Evolutionary conservation across 2,113 vertebrate genomes (phyloP).

Genomic region (Donacobius atricapilla): DNA sequence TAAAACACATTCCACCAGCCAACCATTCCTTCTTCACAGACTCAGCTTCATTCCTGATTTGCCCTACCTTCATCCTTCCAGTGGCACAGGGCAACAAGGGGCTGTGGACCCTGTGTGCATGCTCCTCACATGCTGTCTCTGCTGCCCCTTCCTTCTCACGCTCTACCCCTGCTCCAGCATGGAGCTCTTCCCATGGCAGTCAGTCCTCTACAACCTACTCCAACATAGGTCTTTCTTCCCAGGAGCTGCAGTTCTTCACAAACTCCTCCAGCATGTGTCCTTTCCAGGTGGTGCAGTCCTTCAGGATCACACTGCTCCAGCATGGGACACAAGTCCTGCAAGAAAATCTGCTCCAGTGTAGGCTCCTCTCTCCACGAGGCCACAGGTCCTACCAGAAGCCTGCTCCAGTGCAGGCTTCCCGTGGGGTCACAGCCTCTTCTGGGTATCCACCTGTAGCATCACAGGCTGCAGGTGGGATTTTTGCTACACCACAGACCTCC

Average conservation of each 20-base stretch:
- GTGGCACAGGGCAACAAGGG: rapidly evolving
- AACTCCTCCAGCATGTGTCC: neutral
- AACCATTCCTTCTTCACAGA: neutral
- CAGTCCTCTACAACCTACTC: neutral
- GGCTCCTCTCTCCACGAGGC: neutral
- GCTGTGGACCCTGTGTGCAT: neutral
- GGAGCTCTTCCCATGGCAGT: too few relatives aligned
- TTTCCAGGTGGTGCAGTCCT: neutral
- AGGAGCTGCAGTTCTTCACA: neutral
- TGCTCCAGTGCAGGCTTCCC: neutral
- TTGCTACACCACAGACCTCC: neutral
- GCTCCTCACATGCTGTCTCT: rapidly evolving
- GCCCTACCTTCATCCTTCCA: rapidly evolving
- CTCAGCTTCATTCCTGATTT: neutral
- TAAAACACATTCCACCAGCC: neutral
- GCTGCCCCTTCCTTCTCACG: neutral
- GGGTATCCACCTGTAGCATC: rapidly evolving
- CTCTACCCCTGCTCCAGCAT: neutral
- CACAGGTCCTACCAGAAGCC: neutral
- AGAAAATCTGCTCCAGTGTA: neutral
- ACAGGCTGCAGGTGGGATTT: rapidly evolving
- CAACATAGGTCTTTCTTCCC: neutral
- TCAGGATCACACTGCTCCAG: neutral
- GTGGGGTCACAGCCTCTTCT: neutral
- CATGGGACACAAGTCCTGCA: neutral